A percentile compares a stretch with the other conserved stretches of the same genome.
Conservation (phyloP, 2,797 vertebrate genomes). For the Gorsachius magnificus region DNA sequence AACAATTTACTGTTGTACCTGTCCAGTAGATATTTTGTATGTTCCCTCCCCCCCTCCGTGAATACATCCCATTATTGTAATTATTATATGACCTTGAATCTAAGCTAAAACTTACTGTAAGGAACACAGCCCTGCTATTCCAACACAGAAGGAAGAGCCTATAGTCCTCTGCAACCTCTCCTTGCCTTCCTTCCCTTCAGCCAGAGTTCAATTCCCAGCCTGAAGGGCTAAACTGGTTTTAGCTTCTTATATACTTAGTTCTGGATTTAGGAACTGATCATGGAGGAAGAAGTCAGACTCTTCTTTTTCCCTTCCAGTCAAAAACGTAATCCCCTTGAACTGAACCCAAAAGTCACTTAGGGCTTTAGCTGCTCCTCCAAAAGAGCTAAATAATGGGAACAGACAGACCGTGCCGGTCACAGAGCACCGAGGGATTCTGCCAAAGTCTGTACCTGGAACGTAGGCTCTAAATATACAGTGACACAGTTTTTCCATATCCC, state of each 20-base stretch:
- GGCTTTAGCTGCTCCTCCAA: background rate
- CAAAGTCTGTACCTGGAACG: background rate
- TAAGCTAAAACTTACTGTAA: background rate
- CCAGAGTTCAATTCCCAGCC: background rate
- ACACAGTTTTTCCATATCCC: background rate
- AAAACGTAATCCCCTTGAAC: background rate
- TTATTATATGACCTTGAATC: background rate
- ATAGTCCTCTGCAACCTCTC: background rate
- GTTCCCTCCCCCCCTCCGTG: background rate
- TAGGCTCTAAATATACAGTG: background rate
- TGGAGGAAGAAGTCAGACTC: background rate
- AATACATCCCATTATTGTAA: background rate
- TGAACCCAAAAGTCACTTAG: background rate
- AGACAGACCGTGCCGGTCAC: rapidly evolving
- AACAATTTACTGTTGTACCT: background rate
- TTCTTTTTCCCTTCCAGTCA: background rate
- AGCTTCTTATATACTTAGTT: background rate
- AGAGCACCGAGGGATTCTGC: background rate
- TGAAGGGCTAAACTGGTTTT: background rate
- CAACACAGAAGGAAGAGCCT: background rate
- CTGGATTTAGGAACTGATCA: background rate
- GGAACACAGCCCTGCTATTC: background rate
- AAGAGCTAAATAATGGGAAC: rapidly evolving
- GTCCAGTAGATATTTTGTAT: background rate
- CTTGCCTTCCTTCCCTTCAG: background rate